Conservation (phyloP, 1,140 invertebrate genomes). For the Battus philenor region DNA sequence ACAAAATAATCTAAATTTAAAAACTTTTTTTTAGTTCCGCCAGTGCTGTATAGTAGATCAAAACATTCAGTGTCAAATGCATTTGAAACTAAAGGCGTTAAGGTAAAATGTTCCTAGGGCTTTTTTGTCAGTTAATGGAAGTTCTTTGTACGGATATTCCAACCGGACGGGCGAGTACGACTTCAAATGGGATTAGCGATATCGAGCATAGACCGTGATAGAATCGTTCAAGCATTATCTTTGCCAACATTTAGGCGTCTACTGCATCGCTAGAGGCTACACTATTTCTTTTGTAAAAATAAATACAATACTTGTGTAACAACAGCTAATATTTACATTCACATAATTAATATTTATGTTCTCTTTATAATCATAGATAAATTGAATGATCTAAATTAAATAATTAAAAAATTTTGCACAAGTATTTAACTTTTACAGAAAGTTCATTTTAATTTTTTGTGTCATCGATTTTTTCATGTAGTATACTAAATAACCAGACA, state of each 20-base stretch:
- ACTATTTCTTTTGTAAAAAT: too few species aligned
- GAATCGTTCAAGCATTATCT: conserved; percentile 49
- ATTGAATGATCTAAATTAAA: too few species aligned
- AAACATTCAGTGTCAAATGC: conserved; percentile 27
- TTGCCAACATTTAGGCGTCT: conserved; percentile 23
- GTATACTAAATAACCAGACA: too few species aligned
- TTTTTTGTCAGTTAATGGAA: conserved; percentile 68
- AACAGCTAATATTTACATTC: too few species aligned
- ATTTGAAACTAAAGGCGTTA: conserved; percentile 43
- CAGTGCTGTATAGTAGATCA: conserved; percentile 4
- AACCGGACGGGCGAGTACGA: conserved; percentile 44
- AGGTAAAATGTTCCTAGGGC: conserved; percentile 52
- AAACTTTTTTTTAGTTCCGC: neutral
- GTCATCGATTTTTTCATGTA: too few species aligned
- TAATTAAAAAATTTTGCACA: too few species aligned
- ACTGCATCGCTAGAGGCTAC: conserved; percentile 1
- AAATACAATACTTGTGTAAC: too few species aligned
- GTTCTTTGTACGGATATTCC: conserved; percentile 63
- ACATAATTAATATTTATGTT: neutral
- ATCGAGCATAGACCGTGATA: conserved; percentile 47
- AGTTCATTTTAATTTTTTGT: too few species aligned
- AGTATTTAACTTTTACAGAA: too few species aligned
- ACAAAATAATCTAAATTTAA: too few species aligned
- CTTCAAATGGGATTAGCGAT: conserved; percentile 63
- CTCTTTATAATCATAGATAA: too few species aligned